These are phyloP conservation scores for Holothuria scabra DNA, from an alignment of 53 echinoderm and acorn worm genomes.

Conservation along the genomic window DNA sequence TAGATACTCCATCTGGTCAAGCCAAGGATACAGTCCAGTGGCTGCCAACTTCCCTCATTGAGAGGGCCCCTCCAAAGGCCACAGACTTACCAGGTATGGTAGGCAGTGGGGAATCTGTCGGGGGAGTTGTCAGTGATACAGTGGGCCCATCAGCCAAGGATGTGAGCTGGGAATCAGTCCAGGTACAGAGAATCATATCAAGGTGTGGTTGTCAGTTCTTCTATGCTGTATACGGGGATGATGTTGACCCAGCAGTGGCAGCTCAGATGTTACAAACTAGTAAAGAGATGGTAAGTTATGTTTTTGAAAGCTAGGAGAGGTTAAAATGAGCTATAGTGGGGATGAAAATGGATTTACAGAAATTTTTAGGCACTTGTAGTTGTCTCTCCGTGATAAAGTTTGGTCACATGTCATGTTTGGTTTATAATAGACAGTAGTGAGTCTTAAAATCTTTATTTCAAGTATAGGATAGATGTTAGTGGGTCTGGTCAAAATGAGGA, in stretches of 20 bases:
- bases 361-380: too few relatives aligned
- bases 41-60: constrained; percentile 88
- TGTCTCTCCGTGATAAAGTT: too few relatives aligned
- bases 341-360: too few relatives aligned
- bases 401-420: too few relatives aligned
- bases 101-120: constrained; percentile 97
- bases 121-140: constrained; percentile 96
- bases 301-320: background rate
- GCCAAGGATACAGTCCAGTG: constrained; percentile 75
- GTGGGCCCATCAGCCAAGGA: constrained; percentile 82
- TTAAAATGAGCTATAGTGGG: too few relatives aligned
- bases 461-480: too few relatives aligned
- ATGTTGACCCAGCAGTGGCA: constrained; percentile 79
- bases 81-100: constrained; percentile 90
- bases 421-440: too few relatives aligned
- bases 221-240: constrained; percentile 83
- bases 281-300: constrained; percentile 64
- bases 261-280: constrained; percentile 76
- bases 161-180: constrained; percentile 74
- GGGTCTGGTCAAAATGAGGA: too few relatives aligned
- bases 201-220: constrained; percentile 92
- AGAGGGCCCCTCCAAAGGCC: constrained; percentile 68
- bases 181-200: constrained; percentile 90
- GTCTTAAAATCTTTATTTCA: too few relatives aligned
- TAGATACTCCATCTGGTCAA: constrained; percentile 71